phyloP scores from a whole-genome alignment of 2,888 invertebrate species.

The Yponomeuta plumbellus region DNA sequence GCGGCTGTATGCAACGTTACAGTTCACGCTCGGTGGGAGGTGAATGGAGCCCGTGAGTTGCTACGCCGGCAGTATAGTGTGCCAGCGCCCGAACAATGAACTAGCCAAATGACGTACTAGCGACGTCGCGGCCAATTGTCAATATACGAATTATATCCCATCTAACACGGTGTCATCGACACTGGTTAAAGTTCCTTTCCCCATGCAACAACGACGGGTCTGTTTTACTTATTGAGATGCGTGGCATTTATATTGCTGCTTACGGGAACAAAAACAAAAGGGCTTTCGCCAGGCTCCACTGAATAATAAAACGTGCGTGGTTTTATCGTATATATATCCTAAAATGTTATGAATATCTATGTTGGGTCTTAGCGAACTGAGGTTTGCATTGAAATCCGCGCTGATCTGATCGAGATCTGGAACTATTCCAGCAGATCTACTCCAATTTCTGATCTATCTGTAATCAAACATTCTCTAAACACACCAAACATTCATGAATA shows the following conservation, averaged over 20 bases:
- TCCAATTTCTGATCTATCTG: not conserved
- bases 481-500: not conserved
- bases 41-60: conserved; percentile 69
- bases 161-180: conserved; percentile 27
- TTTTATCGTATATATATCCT: not conserved
- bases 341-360: not conserved
- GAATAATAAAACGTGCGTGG: not conserved
- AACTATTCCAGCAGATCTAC: not conserved
- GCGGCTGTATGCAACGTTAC: conserved; percentile 37
- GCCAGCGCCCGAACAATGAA: conserved; percentile 72
- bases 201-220: not conserved
- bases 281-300: not conserved
- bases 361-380: not conserved
- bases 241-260: conserved; percentile 1
- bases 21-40: conserved; percentile 72
- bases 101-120: conserved; percentile 57
- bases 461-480: not conserved
- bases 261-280: not conserved
- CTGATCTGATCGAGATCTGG: too few relatives aligned
- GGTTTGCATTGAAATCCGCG: not conserved
- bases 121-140: conserved; percentile 20
- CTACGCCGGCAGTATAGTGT: conserved; percentile 68
- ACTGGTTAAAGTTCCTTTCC: conserved; percentile 17
- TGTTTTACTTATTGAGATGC: not conserved
- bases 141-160: conserved; percentile 21